Evolutionary conservation across 2,797 vertebrate species (phyloP), one percentile per base, ranked within the genome.

Genomic region (Benthosema pterotum): DNA sequence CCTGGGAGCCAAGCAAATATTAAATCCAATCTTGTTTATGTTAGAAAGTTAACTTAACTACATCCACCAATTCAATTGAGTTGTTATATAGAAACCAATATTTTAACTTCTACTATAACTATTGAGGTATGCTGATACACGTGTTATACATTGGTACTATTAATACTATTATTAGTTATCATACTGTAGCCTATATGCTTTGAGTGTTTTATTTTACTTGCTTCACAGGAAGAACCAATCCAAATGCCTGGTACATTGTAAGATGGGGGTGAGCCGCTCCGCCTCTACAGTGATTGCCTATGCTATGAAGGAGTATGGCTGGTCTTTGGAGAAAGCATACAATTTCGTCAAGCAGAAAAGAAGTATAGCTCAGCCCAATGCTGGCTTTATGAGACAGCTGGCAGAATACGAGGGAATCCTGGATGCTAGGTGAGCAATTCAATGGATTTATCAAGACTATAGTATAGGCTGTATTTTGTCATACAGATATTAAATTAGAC

Each of bases 231-330:
- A 93, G 85, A 98, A 95, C 83, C 94, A 87, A 46, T 98, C 97
- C 71, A 99, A 99, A 84, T 99, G 97, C 88, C 93, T 99, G 90
- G 97, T 99, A 67, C 97, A 99, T 80, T 99, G 97, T 90, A 99
- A 98, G 77, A 98, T 99, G 97, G 97, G 97, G 0, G 96, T 99
- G 65, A 99, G 97, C 74, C 94, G 97, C 0, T 99, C 97, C 0
- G 97, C 97, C 0, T 99, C 97, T n/a, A 98, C 97, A 0, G 97
- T 99, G 19, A 97, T 99, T 1, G 97, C 97, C 2, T 99, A 98
- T 0, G 97, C 96, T 0, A 99, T 99, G 97, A 99, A 99, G 87
- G 97, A 98, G 6, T 97, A 95, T 0, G 94, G 94, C 79, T 99
- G 97, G 97, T 91, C 95, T 0, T 91, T 98, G 90, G 97, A 99